phyloP scores from a whole-genome alignment of 2,797 vertebrate genomes.

The Scomberomorus guttatus region DNA sequence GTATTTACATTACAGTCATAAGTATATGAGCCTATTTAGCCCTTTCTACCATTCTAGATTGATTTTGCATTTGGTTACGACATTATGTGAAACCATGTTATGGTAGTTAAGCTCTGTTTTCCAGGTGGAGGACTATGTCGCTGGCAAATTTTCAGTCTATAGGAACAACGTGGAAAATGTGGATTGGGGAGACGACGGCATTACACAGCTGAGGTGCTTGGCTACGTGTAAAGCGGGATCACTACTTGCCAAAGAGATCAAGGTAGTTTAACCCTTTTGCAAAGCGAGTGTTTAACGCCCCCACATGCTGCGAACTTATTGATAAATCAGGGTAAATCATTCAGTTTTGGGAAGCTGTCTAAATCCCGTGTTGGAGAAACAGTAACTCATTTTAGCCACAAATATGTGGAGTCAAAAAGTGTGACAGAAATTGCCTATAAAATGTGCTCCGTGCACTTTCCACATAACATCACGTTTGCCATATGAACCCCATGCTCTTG shows the following conservation, averaged over 20 bases:
- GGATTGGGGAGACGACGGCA: background rate
- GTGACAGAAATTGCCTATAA: conserved; percentile 63
- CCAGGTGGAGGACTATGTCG: background rate
- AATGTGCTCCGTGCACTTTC: conserved; percentile 65
- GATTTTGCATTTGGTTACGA: background rate
- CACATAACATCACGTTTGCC: conserved; percentile 68
- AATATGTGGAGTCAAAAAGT: conserved; percentile 61
- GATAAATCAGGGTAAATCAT: conserved; percentile 50
- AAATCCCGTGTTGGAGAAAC: conserved; percentile 48
- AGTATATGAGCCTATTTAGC: background rate
- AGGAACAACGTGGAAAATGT: conserved; percentile 25
- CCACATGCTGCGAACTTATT: conserved; percentile 16
- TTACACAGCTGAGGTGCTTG: conserved; percentile 11
- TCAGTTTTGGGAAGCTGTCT: conserved; percentile 42
- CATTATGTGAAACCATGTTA: conserved; percentile 14
- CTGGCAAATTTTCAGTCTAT: background rate
- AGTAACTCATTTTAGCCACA: conserved; percentile 50
- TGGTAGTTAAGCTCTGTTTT: background rate
- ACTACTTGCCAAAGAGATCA: conserved; percentile 7
- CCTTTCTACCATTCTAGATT: conserved; percentile 6
- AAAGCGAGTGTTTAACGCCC: conserved; percentile 26
- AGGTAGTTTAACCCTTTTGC: conserved; percentile 13
- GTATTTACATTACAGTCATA: background rate
- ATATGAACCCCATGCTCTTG: conserved; percentile 76
- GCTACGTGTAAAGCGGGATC: conserved; percentile 20